These are phyloP conservation scores for Phoxinus phoxinus DNA, from an alignment of 2,113 vertebrate species.

Conservation along the genomic window DNA sequence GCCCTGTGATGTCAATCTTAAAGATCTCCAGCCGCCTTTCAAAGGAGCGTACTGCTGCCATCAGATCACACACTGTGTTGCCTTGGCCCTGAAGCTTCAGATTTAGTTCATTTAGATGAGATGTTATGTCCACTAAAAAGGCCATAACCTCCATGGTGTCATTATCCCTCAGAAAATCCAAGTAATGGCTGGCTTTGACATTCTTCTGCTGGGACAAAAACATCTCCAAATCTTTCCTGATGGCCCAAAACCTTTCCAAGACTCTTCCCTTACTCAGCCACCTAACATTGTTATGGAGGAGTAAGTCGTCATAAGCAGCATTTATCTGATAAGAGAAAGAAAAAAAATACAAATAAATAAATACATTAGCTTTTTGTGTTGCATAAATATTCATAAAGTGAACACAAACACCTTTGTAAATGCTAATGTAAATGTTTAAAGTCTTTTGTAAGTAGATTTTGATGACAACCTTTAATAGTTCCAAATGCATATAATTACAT, in stretches of 20 bases:
- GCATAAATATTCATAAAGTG: no score
- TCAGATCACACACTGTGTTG: conserved; percentile 26
- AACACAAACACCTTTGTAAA: no score
- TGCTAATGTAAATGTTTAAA: no score
- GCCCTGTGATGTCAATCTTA: conserved; percentile 13
- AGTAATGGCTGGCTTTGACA: conserved; percentile 35
- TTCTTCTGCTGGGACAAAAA: conserved; percentile 44
- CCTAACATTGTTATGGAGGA: no score
- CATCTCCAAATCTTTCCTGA: conserved; percentile 12
- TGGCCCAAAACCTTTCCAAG: conserved; percentile 36
- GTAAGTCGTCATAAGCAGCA: no score
- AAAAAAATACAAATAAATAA: no score
- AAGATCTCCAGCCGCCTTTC: conserved; percentile 4
- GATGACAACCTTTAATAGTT: no score
- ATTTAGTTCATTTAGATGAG: conserved; percentile 31
- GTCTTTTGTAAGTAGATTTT: no score
- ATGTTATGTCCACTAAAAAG: conserved; percentile 31
- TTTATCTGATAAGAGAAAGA: no score
- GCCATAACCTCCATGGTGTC: conserved; percentile 17
- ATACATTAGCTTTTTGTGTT: no score
- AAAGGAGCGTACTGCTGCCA: conserved; percentile 12
- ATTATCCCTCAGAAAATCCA: neutral
- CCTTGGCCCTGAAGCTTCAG: conserved; percentile 15
- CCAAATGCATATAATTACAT: no score
- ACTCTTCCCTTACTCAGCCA: conserved; percentile 50